Conservation (phyloP, 2,888 invertebrate genomes). For the Ectemnius lituratus region DNA sequence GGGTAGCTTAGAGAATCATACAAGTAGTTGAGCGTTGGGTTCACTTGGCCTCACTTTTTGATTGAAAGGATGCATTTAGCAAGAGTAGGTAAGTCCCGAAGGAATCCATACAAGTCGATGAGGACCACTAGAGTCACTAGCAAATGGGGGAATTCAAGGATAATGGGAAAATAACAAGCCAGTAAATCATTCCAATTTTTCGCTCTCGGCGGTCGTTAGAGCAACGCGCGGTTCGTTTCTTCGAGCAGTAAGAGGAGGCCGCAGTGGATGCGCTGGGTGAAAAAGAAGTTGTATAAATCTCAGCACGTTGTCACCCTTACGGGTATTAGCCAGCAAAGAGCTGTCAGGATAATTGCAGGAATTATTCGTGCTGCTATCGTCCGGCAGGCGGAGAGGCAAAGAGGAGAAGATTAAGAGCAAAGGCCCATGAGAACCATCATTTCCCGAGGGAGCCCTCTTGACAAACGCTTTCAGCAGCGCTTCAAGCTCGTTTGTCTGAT, state of each 20-base stretch:
- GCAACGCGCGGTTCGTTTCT: slow-evolving; percentile 2
- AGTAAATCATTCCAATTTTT: slow-evolving; percentile 30
- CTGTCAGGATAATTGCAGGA: slow-evolving; percentile 29
- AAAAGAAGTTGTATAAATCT: slow-evolving; percentile 21
- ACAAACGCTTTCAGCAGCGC: too few species aligned
- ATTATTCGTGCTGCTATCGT: slow-evolving; percentile 1
- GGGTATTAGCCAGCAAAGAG: not conserved
- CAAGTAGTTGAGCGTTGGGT: too few species aligned
- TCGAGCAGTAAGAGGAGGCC: not conserved
- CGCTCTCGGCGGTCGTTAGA: not conserved
- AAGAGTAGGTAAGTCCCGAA: too few species aligned
- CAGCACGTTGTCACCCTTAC: not conserved
- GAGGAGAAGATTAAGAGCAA: not conserved
- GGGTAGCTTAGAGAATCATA: too few species aligned
- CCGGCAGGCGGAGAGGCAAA: not conserved
- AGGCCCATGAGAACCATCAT: not conserved
- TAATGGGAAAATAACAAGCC: slow-evolving; percentile 6
- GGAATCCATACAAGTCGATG: too few species aligned
- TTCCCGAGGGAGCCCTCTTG: too few species aligned
- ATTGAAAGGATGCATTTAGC: too few species aligned
- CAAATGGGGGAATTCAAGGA: too few species aligned
- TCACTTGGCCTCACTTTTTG: too few species aligned
- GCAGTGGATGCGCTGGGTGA: not conserved
- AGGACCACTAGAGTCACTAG: too few species aligned
- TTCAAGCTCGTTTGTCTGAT: not conserved